Evolutionary conservation across 2,113 vertebrate genomes (phyloP), one percentile per base, ranked within the genome.

Genomic region (Orthochromis indermauri): DNA sequence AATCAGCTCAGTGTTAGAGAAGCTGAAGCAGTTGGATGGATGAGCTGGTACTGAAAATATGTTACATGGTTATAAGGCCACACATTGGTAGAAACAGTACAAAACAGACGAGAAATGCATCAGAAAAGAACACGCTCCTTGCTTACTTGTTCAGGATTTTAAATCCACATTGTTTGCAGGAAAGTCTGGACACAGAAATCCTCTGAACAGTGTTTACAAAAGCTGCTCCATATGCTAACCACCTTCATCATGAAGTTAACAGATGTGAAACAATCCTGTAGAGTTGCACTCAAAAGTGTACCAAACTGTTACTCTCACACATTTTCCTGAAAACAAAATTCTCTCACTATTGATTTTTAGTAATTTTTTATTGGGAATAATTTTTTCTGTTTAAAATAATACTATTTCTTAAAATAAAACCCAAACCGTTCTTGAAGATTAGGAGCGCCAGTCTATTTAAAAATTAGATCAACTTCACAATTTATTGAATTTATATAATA

Each of bases 171-270:
- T 49, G 6, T 78, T 49, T 71, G 10, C 37, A 35, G 31, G 7
- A 12, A 5, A 10, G 53, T 12, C 21, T n/a, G 21, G 9, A 78
- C 7, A 21, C 53, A 78, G 53, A 35, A 4, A 17, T 49, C 54
- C 54, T 61, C 10, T 35, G 19, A 45, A 61, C 24, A 10, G 35
- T 17, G 24, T 47, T 78, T 59, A n/a, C 7, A 57, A 47, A 45
- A 33, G 17, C 83, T 55, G 14, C 37, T 85, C 53, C 12, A 5
- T 7, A 19, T 61, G 84, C 84, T 37, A 78, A 78, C 45, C 42
- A n/a, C 26, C 42, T 78, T 78, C 45, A 31, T 13, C 26, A 51
- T 2, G 10, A 51, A 1, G 10, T 31, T 78, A 31, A 51, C 26
- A 51, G 42, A 78, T 78, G 73, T 51, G 24, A 49, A 78, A 78